Evolutionary conservation across 1,140 invertebrate species (phyloP).

Genomic region (Anastrepha obliqua): DNA sequence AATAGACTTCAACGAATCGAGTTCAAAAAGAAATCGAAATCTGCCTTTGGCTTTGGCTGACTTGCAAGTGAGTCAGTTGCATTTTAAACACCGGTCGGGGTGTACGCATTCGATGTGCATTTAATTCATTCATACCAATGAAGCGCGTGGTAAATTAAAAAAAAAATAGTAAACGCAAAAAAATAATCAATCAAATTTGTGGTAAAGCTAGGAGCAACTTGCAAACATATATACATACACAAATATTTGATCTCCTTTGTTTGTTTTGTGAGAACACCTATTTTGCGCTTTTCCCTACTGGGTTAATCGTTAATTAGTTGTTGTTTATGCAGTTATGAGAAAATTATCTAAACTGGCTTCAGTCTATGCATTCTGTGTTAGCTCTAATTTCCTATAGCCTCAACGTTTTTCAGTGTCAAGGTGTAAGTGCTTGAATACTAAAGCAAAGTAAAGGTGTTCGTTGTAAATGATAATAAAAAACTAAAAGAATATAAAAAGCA

Average conservation of each 20-base stretch:
- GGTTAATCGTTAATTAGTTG: conserved; percentile 9
- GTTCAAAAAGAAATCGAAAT: conserved; percentile 50
- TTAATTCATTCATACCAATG: background rate
- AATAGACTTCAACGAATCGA: conserved; percentile 34
- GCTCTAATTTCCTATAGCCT: background rate
- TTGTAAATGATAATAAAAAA: no score
- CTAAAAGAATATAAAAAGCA: background rate
- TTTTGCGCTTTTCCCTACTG: background rate
- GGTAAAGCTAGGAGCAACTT: background rate
- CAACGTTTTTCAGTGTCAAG: background rate
- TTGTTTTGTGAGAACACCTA: background rate
- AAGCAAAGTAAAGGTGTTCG: background rate
- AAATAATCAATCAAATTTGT: background rate
- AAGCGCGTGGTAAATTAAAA: background rate
- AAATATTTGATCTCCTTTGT: background rate
- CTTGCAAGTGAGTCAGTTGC: conserved; percentile 32
- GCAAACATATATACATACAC: background rate
- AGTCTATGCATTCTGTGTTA: background rate
- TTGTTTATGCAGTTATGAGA: background rate
- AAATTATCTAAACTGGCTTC: no score
- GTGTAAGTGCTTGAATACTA: conserved; percentile 17
- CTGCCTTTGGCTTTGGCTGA: conserved; percentile 30
- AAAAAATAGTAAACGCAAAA: background rate
- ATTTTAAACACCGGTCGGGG: conserved; percentile 30
- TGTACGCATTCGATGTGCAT: background rate